Percentiles rank a stretch among this genome's conserved stretches.
Conservation (phyloP, 2,888 invertebrate genomes). For the Ellobium chinense region DNA sequence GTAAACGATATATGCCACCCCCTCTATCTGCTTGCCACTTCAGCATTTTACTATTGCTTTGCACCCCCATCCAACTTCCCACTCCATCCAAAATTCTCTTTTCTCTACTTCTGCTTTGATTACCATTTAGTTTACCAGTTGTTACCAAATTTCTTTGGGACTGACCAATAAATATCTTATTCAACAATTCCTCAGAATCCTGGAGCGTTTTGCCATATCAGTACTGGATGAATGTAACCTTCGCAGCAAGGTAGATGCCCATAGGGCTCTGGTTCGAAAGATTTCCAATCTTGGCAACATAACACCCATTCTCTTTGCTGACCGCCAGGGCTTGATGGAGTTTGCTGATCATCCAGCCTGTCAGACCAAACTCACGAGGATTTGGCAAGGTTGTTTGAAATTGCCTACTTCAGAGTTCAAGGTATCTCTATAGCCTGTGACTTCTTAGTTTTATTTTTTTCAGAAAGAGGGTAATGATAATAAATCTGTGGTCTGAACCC, state of each 20-base stretch:
- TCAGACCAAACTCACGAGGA: constrained; percentile 77
- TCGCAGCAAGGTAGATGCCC: constrained; percentile 70
- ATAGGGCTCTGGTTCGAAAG: constrained; percentile 69
- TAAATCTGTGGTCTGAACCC: too few species aligned
- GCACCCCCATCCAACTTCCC: too few species aligned
- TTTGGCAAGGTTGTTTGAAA: constrained; percentile 78
- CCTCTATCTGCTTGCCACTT: too few species aligned
- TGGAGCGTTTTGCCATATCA: constrained; percentile 72
- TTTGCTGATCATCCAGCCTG: constrained; percentile 77
- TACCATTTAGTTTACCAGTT: too few species aligned
- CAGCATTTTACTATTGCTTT: too few species aligned
- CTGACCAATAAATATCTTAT: neutral
- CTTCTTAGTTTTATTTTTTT: too few species aligned
- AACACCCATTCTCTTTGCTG: constrained; percentile 75
- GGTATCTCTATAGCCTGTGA: too few species aligned
- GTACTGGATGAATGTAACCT: constrained; percentile 75
- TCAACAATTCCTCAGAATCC: constrained; percentile 59
- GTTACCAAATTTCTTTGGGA: too few species aligned
- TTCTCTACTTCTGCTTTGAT: too few species aligned
- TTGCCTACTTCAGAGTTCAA: constrained; percentile 75
- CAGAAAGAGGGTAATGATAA: too few species aligned
- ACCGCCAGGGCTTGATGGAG: constrained; percentile 73
- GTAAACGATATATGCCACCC: too few species aligned
- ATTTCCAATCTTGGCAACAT: constrained; percentile 69
- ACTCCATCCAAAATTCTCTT: too few species aligned